These are phyloP conservation scores for Halictus ligatus DNA, from an alignment of 2,888 invertebrate species.

Conservation along the genomic window DNA sequence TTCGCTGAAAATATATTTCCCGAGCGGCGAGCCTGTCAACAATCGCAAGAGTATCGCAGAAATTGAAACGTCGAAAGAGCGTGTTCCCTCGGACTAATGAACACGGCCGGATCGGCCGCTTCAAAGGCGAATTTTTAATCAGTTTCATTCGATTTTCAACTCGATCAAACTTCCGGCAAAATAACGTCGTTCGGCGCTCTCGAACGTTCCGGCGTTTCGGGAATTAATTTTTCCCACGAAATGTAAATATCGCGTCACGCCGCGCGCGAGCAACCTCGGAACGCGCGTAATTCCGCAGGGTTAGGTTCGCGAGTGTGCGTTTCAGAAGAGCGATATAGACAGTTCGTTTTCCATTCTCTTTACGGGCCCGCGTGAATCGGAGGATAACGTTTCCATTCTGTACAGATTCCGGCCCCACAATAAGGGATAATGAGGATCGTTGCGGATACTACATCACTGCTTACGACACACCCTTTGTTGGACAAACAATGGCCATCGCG, in stretches of 20 bases:
- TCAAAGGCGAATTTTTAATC: neutral
- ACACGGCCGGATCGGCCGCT: neutral
- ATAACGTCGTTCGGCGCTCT: neutral
- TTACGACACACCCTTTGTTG: slow-evolving; percentile 43
- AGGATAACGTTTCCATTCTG: slow-evolving; percentile 28
- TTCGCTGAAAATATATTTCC: neutral
- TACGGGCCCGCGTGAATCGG: neutral
- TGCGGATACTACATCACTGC: slow-evolving; percentile 31
- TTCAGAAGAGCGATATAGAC: neutral
- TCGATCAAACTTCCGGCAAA: neutral
- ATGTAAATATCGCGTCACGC: neutral
- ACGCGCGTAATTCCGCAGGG: neutral
- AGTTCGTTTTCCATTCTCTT: neutral
- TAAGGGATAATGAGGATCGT: slow-evolving; percentile 43
- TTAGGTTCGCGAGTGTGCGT: neutral
- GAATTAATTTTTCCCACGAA: neutral
- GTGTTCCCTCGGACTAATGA: neutral
- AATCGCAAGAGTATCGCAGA: neutral
- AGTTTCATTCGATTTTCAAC: neutral
- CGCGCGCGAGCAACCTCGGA: neutral
- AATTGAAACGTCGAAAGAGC: neutral
- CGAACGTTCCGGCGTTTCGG: neutral
- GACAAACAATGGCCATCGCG: slow-evolving; percentile 37
- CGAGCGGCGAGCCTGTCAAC: too few relatives aligned
- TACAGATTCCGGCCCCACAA: slow-evolving; percentile 22